Base-by-base conservation (phyloP, 2,888 invertebrate genomes). In the Hipparchia semele region DNA sequence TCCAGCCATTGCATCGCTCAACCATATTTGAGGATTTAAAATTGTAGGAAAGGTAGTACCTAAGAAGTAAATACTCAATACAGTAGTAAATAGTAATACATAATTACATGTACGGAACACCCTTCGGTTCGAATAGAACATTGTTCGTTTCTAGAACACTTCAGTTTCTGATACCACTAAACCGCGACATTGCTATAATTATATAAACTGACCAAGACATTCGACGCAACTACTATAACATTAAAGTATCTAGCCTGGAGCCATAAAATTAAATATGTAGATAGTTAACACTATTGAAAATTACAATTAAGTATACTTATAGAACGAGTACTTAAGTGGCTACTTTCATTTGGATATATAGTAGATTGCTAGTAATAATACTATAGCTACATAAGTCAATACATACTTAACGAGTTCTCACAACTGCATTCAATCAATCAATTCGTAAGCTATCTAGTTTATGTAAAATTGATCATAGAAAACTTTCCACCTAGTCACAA, bases 301-400 rank as follows among this genome's bases (percentile, higher is more conserved):
- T 60, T 54, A 49, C 53, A 51, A 62, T 74, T 67, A 23, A 23
- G 23, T 23, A 68, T 53, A 64, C 7, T 49, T 46, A 65, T 60
- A 61, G 56, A 46, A 23, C 53, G 53, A 53, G 53, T 53, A 53
- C 12, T 6, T 6, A 56, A 69, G 51, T 65, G n/a, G n/a, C 39
- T 59, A 60, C 71, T 71, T 71, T 71, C 71, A 65, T 65, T n/a
- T 7, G 65, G 23, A 23, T 70, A 65, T 46, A 45, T 13, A 49
- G 46, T 58, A 59, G 59, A 9, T 33, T 59, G 33, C 8, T 0
- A 33, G 23, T 6, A 58, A 33, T 59, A 59, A 59, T 9, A 33
- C 7, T 23, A 58, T 13, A 13, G 3, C 23, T 23, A 23, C 5
- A 2, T 13, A 58, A 58, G 7, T 58, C 58, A 13, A 58, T 13